phyloP scores from a whole-genome alignment of 2,797 vertebrate genomes.

The Catostomus latipinnis region DNA sequence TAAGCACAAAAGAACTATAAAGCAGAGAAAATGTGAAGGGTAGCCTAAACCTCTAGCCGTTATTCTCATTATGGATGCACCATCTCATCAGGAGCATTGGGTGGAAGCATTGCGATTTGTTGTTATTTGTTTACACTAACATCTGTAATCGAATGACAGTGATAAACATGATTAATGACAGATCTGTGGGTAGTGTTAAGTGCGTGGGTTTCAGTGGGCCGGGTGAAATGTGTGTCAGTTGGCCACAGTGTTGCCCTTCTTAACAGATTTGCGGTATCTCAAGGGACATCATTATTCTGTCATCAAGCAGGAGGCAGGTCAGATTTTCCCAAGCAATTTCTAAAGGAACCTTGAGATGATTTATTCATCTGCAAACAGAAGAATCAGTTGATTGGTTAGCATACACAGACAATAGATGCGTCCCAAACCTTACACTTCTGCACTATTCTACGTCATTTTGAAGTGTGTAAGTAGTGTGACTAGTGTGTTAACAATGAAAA shows the following conservation, averaged over 20 bases:
- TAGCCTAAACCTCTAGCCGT: not conserved
- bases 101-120: slow-evolving; percentile 1
- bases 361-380: slow-evolving; percentile 41
- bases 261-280: slow-evolving; percentile 61
- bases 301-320: slow-evolving; percentile 61
- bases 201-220: slow-evolving; percentile 46
- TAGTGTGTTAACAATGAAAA: too few species aligned
- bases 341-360: slow-evolving; percentile 40
- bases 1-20: slow-evolving; percentile 3
- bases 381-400: slow-evolving; percentile 3
- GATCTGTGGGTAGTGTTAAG: slow-evolving; percentile 43
- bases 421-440: not conserved
- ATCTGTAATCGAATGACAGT: slow-evolving; percentile 43
- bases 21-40: not conserved
- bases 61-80: slow-evolving; percentile 8
- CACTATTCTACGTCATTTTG: too few species aligned
- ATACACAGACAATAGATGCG: slow-evolving; percentile 6
- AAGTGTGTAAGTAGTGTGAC: too few species aligned
- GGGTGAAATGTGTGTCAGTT: slow-evolving; percentile 53
- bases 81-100: slow-evolving; percentile 5
- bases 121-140: slow-evolving; percentile 40
- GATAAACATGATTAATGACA: slow-evolving; percentile 44
- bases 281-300: slow-evolving; percentile 74
- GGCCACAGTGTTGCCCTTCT: slow-evolving; percentile 64
- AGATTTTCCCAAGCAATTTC: slow-evolving; percentile 38